Evolutionary conservation across 2,888 invertebrate genomes (phyloP).

Genomic region (Apeira syringaria): DNA sequence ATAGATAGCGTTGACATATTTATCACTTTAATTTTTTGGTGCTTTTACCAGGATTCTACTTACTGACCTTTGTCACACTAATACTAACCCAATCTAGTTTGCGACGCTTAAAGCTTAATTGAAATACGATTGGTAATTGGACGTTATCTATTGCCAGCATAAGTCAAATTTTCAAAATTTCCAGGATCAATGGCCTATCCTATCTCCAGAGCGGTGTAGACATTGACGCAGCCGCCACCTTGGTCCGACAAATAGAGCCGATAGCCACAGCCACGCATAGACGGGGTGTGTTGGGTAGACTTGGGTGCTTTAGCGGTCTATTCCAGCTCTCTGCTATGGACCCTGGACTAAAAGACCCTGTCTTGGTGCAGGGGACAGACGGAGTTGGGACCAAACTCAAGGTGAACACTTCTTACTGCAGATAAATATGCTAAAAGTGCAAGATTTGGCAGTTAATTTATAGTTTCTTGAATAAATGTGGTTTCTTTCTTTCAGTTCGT

Average conservation of each 20-base stretch:
- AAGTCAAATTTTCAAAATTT: constrained; percentile 1
- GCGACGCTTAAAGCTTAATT: too few species aligned
- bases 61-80: too few species aligned
- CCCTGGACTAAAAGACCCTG: constrained; percentile 87
- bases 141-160: too few species aligned
- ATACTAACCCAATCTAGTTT: too few species aligned
- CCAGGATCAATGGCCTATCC: constrained; percentile 86
- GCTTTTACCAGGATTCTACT: too few species aligned
- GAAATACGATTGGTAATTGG: too few species aligned
- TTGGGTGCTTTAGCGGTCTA: constrained; percentile 97
- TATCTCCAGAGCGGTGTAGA: constrained; percentile 97
- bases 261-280: constrained; percentile 90
- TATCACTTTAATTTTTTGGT: too few species aligned
- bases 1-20: too few species aligned
- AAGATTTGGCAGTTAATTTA: too few species aligned
- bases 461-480: too few species aligned
- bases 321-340: constrained; percentile 92
- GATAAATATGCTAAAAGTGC: too few species aligned
- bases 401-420: constrained; percentile 83
- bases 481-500: too few species aligned
- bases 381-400: constrained; percentile 99
- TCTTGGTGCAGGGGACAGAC: constrained; percentile 96
- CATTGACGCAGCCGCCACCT: constrained; percentile 94
- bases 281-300: constrained; percentile 89
- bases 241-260: constrained; percentile 93